These are phyloP conservation scores for Cyrtonyx montezumae DNA, from an alignment of 2,113 vertebrate species.

Conservation along the genomic window DNA sequence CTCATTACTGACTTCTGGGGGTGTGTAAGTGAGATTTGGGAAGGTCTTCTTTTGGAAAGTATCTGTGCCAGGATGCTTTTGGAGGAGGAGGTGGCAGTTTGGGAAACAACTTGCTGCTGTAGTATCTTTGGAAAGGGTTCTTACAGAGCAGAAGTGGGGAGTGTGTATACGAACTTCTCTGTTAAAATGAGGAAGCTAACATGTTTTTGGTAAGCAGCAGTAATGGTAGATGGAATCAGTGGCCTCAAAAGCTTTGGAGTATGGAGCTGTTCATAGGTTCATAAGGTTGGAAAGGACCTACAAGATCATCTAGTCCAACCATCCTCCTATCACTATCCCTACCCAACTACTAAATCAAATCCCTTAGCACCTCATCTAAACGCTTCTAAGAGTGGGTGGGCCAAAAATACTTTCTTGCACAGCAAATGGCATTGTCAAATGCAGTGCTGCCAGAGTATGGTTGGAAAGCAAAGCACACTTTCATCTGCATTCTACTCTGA, in stretches of 20 bases:
- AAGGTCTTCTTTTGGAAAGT: background rate
- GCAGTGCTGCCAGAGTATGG: background rate
- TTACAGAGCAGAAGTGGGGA: background rate
- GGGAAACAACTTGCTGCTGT: background rate
- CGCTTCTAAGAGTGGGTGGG: background rate
- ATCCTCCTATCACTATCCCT: too few relatives aligned
- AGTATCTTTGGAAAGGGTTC: background rate
- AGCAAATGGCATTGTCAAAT: background rate
- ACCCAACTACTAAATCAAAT: too few relatives aligned
- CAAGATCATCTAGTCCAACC: too few relatives aligned
- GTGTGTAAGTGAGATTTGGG: background rate
- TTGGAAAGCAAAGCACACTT: background rate
- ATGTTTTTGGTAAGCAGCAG: fast-evolving
- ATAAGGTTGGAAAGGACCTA: too few relatives aligned
- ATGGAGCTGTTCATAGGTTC: background rate
- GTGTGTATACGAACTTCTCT: background rate
- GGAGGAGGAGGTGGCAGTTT: background rate
- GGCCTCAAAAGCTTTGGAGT: background rate
- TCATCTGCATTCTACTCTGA: background rate
- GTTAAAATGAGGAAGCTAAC: background rate
- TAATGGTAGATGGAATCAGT: background rate
- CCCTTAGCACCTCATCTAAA: too few relatives aligned
- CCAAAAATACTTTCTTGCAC: background rate
- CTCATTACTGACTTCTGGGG: background rate
- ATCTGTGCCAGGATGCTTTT: background rate